Evolutionary conservation across 2,797 vertebrate species (phyloP), one percentile per base, ranked within the genome.

Genomic region (Lindbergichthys nudifrons): DNA sequence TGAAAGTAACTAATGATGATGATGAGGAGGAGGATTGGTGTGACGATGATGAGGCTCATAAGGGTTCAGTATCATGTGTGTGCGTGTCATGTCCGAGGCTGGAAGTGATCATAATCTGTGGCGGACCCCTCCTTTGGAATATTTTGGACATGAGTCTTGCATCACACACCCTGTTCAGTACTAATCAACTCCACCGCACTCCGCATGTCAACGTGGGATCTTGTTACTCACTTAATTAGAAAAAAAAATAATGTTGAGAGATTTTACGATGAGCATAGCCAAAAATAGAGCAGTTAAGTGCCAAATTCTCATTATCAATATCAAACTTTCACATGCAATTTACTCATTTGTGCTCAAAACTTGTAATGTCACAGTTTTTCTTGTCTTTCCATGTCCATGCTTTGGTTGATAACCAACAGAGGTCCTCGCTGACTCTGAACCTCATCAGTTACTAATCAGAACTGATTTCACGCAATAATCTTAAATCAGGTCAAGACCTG

Each of bases 71-170:
- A 58, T 43, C 52, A 10, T 72, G 65, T 70, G 78, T 85, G 77
- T 71, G 75, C 75, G 80, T 71, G 70, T 81, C 60, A 66, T 74
- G 61, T 74, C 72, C 36, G 39, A 70, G 63, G 82, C 92, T 90
- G 92, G 89, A 92, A 94, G 82, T 73, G 86, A 92, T 92, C 89
- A 88, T 79, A 70, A 78, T 77, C 73, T 68, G 75, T 75, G 73
- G 72, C 54, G 54, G 72, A 84, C 86, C 77, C 79, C 88, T 87
- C 84, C 89, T 85, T 26, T 62, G 21, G 79, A 36, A 91, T 92
- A 83, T 85, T 92, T 89, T 79, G 84, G 88, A 88, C 85, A 62
- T 86, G 83, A 91, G 79, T 88, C 83, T 83, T 68, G 21, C 70
- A 66, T 79, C 54, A 75, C 89, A 89, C 92, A 43, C 87, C 88